phyloP scores from a whole-genome alignment of 2,113 vertebrate species.

The Scopus umbretta region DNA sequence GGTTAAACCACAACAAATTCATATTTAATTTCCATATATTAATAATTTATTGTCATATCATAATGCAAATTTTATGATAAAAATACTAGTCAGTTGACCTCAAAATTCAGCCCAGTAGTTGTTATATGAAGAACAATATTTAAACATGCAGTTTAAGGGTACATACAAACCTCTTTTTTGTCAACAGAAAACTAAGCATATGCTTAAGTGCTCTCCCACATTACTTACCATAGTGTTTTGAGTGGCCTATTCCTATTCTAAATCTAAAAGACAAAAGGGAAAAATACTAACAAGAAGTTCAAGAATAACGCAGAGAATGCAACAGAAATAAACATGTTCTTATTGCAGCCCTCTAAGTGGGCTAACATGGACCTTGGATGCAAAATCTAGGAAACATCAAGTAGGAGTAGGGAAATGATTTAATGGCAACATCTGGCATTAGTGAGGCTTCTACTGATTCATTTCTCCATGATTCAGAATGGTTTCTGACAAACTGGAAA shows the following conservation, averaged over 20 bases:
- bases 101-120: background rate
- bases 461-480: conserved; percentile 40
- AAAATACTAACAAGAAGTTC: background rate
- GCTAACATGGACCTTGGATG: background rate
- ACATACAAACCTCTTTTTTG: background rate
- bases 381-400: conserved; percentile 7
- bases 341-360: background rate
- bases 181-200: background rate
- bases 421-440: conserved; percentile 39
- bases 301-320: background rate
- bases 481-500: background rate
- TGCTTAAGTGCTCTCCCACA: background rate
- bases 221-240: background rate
- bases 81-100: background rate
- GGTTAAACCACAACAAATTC: too few relatives aligned
- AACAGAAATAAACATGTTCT: background rate
- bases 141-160: background rate
- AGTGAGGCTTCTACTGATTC: conserved; percentile 4
- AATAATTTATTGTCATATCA: background rate
- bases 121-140: background rate
- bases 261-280: background rate
- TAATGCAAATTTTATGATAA: background rate
- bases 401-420: conserved; percentile 30
- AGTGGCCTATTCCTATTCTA: background rate
- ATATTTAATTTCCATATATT: background rate